Percentiles rank a stretch among this genome's conserved stretches.
phyloP scores from a whole-genome alignment of 2,113 vertebrate genomes.

The Xiphias gladius region DNA sequence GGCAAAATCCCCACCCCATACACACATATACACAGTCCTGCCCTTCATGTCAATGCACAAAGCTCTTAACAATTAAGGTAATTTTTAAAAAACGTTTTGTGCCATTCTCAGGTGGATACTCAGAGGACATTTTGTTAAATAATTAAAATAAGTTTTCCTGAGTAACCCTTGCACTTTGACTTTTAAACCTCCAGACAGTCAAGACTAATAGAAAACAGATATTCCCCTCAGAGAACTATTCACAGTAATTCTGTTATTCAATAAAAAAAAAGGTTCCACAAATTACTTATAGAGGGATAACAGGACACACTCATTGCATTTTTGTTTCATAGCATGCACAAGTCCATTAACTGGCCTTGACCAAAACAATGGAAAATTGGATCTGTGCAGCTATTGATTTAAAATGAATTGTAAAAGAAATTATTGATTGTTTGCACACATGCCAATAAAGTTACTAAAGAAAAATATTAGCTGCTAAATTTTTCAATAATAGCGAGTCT shows the following conservation, averaged over 20 bases:
- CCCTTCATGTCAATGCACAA: slow-evolving; percentile 6
- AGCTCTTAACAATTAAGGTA: slow-evolving; percentile 18
- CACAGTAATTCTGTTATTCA: slow-evolving; percentile 65
- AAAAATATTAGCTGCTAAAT: slow-evolving; percentile 60
- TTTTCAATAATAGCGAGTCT: slow-evolving; percentile 47
- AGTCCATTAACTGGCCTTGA: slow-evolving; percentile 63
- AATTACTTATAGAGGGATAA: slow-evolving; percentile 65
- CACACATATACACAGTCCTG: slow-evolving; percentile 9
- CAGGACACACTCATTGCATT: slow-evolving; percentile 49
- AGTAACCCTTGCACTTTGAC: slow-evolving; percentile 60
- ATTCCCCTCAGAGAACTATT: slow-evolving; percentile 45
- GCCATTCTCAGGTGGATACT: slow-evolving; percentile 20
- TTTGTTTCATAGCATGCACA: slow-evolving; percentile 53
- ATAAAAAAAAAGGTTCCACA: slow-evolving; percentile 42
- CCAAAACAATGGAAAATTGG: slow-evolving; percentile 59
- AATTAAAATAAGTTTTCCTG: slow-evolving; percentile 7
- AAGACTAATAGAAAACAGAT: slow-evolving; percentile 60
- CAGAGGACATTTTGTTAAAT: slow-evolving; percentile 19
- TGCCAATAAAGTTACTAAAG: slow-evolving; percentile 67
- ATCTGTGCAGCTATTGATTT: slow-evolving; percentile 61
- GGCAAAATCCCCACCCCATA: slow-evolving; percentile 22
- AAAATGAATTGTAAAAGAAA: slow-evolving; percentile 66
- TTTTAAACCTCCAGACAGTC: slow-evolving; percentile 50
- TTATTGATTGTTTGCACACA: slow-evolving; percentile 70
- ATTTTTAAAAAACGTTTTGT: slow-evolving; percentile 14